Evolutionary conservation across 2,797 vertebrate genomes (phyloP).

Genomic region (Hoplostethus atlanticus): DNA sequence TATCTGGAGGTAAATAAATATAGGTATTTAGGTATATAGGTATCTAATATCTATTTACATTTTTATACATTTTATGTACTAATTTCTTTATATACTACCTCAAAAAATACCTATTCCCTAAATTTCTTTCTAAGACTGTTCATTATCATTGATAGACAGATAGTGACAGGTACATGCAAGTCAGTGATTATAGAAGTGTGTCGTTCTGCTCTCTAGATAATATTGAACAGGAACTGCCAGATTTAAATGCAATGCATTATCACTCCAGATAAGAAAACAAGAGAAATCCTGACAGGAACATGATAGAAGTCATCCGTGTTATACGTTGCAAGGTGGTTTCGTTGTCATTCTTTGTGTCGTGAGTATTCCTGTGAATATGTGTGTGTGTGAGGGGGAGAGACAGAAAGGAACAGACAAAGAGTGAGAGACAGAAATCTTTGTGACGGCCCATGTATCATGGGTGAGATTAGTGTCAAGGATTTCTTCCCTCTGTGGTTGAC

Average conservation of each 20-base stretch:
- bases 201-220: slow-evolving; percentile 42
- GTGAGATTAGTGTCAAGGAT: slow-evolving; percentile 68
- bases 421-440: slow-evolving; percentile 39
- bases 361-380: neutral
- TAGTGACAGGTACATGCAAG: slow-evolving; percentile 70
- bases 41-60: no score
- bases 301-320: slow-evolving; percentile 38
- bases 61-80: no score
- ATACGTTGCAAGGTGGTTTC: slow-evolving; percentile 40
- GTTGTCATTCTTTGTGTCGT: slow-evolving; percentile 34
- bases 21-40: no score
- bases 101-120: neutral
- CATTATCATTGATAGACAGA: slow-evolving; percentile 61
- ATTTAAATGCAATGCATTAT: slow-evolving; percentile 54
- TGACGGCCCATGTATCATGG: slow-evolving; percentile 56
- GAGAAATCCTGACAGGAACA: slow-evolving; percentile 48
- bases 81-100: no score
- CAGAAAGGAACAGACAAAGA: slow-evolving; percentile 17
- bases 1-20: no score
- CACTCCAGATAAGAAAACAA: slow-evolving; percentile 61
- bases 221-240: slow-evolving; percentile 50
- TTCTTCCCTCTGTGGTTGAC: slow-evolving; percentile 64
- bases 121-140: slow-evolving; percentile 28
- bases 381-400: slow-evolving; percentile 6
- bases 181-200: slow-evolving; percentile 65